Conservation (phyloP, 2,797 vertebrate genomes). For the Liasis olivaceus region DNA sequence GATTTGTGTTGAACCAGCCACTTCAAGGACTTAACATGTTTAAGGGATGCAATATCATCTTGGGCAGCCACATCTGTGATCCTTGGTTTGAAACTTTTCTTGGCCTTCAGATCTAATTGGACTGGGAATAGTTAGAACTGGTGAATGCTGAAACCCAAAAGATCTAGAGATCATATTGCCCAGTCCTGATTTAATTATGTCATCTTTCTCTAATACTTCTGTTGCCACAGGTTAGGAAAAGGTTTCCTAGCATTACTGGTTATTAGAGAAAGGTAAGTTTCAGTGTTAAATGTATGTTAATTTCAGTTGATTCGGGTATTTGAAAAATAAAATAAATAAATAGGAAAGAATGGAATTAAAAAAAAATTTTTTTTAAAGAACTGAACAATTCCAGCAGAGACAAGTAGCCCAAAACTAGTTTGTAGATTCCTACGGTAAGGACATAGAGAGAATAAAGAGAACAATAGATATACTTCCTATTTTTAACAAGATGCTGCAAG, state of each 20-base stretch:
- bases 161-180: neutral
- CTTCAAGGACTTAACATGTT: too few species aligned
- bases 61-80: too few species aligned
- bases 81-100: too few species aligned
- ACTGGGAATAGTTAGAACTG: neutral
- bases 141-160: neutral
- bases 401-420: slow-evolving; percentile 33
- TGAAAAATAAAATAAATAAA: neutral
- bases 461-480: slow-evolving; percentile 28
- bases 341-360: slow-evolving; percentile 24
- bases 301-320: slow-evolving; percentile 34
- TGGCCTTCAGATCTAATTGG: too few species aligned
- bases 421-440: slow-evolving; percentile 46
- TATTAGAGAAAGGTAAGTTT: slow-evolving; percentile 47
- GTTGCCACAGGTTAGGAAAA: slow-evolving; percentile 53
- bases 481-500: slow-evolving; percentile 56
- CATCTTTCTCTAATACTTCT: neutral
- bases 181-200: neutral
- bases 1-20: too few species aligned
- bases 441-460: slow-evolving; percentile 59
- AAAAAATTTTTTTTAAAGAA: slow-evolving; percentile 3
- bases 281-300: slow-evolving; percentile 46
- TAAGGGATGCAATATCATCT: too few species aligned
- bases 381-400: slow-evolving; percentile 21
- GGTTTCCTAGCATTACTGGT: slow-evolving; percentile 35